Evolutionary conservation across 1,140 invertebrate species (phyloP), one percentile per base, ranked within the genome.

Genomic region (Pogonomyrmex californicus): DNA sequence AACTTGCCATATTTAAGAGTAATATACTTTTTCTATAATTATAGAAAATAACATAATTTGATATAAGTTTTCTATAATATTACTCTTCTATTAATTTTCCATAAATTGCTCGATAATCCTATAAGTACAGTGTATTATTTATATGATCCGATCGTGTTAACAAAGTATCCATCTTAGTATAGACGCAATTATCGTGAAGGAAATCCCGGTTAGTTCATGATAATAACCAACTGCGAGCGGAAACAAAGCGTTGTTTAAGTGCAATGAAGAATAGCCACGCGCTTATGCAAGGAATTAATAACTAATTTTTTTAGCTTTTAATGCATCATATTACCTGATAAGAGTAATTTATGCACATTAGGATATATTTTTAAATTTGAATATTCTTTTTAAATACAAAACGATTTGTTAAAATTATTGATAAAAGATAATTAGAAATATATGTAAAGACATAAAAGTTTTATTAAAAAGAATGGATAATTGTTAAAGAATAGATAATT

Each of bases 201-300:
- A 63, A 51, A 76, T 30, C 23, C 23, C n/a, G 3, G 30, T 54
- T 73, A 54, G 23, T 33, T 23, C 30, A 60, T 44, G 56, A 76
- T 60, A 60, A 60, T 44, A 44, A 76, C 23, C 23, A 41, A 44
- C 30, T 14, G 1, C 60, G 60, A 54, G 10, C 60, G 60, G 60
- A 78, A 78, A 65, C 10, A n/a, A 36, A 49, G n/a, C 76, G 9
- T 0, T 17, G 44, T 36, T 38, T 78, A 78, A n/a, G 30, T n/a
- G 9, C 47, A 65, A 78, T 36, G 17, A 78, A 3, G 30, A 54
- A 49, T 1, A 4, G 2, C 44, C 1, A 5, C 33, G 30, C 2
- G 44, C 76, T 78, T 78, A 78, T 65, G 10, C 63, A 78, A 78
- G 76, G 51, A 54, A 65, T 23, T 65, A 65, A 65, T 36, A 62